These are phyloP conservation scores for Halictus rubicundus DNA, from an alignment of 1,140 invertebrate species.

Conservation along the genomic window DNA sequence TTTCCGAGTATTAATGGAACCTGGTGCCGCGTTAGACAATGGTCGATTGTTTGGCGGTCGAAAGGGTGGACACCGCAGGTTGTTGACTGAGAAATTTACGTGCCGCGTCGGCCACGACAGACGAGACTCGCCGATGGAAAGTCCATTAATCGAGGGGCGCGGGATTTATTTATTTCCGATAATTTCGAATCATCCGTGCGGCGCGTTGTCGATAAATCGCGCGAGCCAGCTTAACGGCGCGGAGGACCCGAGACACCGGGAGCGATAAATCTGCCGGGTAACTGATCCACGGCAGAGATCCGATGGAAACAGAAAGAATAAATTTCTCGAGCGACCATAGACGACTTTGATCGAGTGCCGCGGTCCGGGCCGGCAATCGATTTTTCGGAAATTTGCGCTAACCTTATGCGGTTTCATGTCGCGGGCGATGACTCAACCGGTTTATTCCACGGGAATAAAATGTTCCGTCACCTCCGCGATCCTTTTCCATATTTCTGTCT, in stretches of 20 bases:
- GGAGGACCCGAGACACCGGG: too few species aligned
- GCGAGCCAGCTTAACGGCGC: background rate
- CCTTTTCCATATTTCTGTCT: too few species aligned
- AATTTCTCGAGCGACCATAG: conserved; percentile 1
- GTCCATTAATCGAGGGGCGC: background rate
- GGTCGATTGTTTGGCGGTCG: background rate
- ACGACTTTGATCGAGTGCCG: background rate
- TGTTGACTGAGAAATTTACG: background rate
- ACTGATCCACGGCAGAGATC: background rate
- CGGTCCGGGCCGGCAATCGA: background rate
- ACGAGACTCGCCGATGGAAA: background rate
- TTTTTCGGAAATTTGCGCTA: conserved; percentile 16
- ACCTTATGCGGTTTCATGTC: conserved; percentile 1
- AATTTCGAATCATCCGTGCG: background rate
- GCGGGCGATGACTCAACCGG: background rate
- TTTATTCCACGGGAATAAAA: too few species aligned
- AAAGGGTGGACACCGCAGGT: background rate
- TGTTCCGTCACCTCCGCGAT: background rate
- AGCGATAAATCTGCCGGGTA: too few species aligned
- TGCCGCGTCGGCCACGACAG: background rate
- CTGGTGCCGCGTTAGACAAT: background rate
- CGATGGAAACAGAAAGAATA: background rate
- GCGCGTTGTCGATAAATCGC: background rate
- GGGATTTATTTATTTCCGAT: background rate
- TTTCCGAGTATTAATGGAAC: background rate